These are phyloP conservation scores for Trypoxylon attenuatum DNA, from an alignment of 2,888 invertebrate species.

Conservation along the genomic window DNA sequence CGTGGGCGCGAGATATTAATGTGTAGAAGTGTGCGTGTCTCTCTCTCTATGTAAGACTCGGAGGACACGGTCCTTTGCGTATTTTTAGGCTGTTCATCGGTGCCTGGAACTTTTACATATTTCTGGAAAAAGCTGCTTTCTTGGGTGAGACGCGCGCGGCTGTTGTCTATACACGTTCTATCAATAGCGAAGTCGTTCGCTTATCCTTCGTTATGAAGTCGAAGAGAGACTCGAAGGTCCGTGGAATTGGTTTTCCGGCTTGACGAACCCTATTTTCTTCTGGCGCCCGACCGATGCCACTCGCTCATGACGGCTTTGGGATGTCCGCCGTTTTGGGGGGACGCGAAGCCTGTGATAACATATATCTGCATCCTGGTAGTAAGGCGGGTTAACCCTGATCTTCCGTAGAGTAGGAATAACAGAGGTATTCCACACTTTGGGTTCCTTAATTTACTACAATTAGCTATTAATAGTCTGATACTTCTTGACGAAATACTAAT, in stretches of 20 bases:
- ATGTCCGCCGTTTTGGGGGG: not conserved
- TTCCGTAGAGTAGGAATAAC: too few relatives aligned
- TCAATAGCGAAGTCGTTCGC: conserved; percentile 44
- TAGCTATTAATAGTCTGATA: conserved; percentile 1
- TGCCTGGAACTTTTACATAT: conserved; percentile 66
- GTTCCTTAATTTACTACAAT: conserved; percentile 1
- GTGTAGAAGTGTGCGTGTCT: conserved; percentile 21
- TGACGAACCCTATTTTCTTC: conserved; percentile 36
- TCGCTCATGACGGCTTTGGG: too few relatives aligned
- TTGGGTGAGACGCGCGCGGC: conserved; percentile 20
- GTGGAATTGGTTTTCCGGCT: conserved; percentile 37
- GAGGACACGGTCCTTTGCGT: conserved; percentile 33
- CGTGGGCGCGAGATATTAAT: conserved; percentile 37
- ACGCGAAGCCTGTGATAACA: too few relatives aligned
- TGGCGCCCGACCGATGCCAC: too few relatives aligned
- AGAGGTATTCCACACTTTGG: too few relatives aligned
- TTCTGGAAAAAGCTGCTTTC: conserved; percentile 64
- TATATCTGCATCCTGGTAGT: too few relatives aligned
- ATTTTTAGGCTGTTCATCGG: conserved; percentile 64
- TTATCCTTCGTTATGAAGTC: conserved; percentile 26
- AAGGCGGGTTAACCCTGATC: too few relatives aligned
- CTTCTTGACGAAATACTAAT: too few relatives aligned
- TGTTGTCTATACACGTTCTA: conserved; percentile 55
- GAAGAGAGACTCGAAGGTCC: not conserved
- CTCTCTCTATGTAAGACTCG: conserved; percentile 14